Conservation (phyloP, 2,797 vertebrate genomes). For the Sebastolobus alascanus region DNA sequence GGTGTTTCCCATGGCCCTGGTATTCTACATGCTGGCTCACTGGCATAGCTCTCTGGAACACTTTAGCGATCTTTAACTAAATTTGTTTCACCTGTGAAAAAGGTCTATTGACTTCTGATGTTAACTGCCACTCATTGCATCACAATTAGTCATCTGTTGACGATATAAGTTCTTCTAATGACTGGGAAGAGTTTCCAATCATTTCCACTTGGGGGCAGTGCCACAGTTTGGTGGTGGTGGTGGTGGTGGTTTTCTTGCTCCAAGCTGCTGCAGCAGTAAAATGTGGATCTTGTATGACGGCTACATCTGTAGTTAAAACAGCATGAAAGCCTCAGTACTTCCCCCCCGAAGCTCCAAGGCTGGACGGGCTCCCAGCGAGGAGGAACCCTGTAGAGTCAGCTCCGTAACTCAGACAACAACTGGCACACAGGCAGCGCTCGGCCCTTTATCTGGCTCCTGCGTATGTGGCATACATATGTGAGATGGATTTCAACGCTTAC, state of each 20-base stretch:
- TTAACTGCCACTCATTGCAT: background rate
- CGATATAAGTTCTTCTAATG: constrained; percentile 5
- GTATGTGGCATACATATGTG: constrained; percentile 48
- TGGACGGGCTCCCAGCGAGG: constrained; percentile 35
- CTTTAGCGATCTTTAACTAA: background rate
- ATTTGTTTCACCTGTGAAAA: constrained; percentile 1
- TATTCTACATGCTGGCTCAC: background rate
- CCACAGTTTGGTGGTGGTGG: constrained; percentile 6
- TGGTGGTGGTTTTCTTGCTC: constrained; percentile 3
- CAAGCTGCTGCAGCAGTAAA: constrained; percentile 40
- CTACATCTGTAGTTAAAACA: constrained; percentile 67
- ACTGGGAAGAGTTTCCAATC: constrained; percentile 24
- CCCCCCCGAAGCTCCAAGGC: constrained; percentile 45
- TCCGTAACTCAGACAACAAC: constrained; percentile 56
- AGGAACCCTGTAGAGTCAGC: constrained; percentile 48
- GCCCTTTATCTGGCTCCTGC: constrained; percentile 26
- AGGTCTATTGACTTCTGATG: no score
- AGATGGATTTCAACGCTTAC: constrained; percentile 43
- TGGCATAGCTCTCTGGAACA: background rate
- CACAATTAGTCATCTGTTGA: constrained; percentile 13
- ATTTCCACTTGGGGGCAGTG: constrained; percentile 43
- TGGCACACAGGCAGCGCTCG: constrained; percentile 51
- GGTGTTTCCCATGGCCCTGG: background rate
- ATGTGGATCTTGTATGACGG: constrained; percentile 47
- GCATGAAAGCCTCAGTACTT: constrained; percentile 54